phyloP scores from a whole-genome alignment of 2,113 vertebrate species.

The Epinephelus fuscoguttatus region DNA sequence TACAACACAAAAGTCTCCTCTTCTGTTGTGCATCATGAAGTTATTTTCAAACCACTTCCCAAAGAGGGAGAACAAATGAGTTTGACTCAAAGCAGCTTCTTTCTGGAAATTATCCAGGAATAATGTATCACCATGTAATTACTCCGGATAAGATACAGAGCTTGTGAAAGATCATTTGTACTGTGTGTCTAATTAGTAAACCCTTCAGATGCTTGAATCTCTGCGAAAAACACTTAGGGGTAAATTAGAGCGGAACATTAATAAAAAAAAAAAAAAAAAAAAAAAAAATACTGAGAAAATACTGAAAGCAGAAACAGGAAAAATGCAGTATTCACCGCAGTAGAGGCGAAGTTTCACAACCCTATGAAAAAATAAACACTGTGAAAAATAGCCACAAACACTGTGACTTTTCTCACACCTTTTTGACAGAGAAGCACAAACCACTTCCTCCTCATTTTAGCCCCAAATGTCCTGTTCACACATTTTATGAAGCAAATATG shows the following conservation, averaged over 20 bases:
- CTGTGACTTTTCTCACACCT: slow-evolving; percentile 75
- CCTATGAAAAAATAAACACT: slow-evolving; percentile 58
- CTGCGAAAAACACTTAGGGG: slow-evolving; percentile 82
- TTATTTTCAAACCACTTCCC: slow-evolving; percentile 39
- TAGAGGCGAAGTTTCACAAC: slow-evolving; percentile 63
- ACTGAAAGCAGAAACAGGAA: slow-evolving; percentile 65
- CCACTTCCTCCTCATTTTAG: slow-evolving; percentile 86
- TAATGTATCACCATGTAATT: slow-evolving; percentile 87
- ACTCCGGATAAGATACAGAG: slow-evolving; percentile 85
- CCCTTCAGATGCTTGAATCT: slow-evolving; percentile 84
- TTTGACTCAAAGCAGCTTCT: slow-evolving; percentile 83
- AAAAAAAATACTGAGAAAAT: slow-evolving; percentile 53
- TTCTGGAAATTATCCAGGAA: slow-evolving; percentile 88
- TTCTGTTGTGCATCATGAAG: slow-evolving; percentile 42
- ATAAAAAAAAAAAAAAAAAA: slow-evolving; percentile 59
- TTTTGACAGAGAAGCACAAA: slow-evolving; percentile 75
- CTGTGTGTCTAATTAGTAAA: slow-evolving; percentile 87
- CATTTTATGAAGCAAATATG: slow-evolving; percentile 74
- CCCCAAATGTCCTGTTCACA: slow-evolving; percentile 83
- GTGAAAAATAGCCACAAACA: slow-evolving; percentile 78
- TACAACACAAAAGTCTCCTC: slow-evolving; percentile 32
- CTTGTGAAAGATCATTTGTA: slow-evolving; percentile 88
- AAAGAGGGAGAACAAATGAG: slow-evolving; percentile 73
- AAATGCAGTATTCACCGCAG: slow-evolving; percentile 58
- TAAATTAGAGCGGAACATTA: slow-evolving; percentile 77